Conservation (phyloP, 2,888 invertebrate species). For the Phaonia tiefii region DNA sequence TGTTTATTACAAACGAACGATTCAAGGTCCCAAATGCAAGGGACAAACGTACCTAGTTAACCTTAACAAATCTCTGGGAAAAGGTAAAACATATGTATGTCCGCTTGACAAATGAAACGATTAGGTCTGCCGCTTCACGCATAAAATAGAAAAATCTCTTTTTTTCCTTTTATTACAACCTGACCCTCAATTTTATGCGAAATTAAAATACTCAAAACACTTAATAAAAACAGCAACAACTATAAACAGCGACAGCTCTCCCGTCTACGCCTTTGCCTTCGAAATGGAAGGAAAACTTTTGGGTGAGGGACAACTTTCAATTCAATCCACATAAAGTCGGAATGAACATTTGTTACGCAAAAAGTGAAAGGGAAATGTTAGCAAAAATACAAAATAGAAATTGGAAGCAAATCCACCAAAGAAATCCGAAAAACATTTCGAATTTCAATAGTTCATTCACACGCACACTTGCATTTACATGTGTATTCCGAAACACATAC, state of each 20-base stretch:
- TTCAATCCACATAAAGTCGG: neutral
- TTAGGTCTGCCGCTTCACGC: constrained; percentile 34
- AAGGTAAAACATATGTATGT: neutral
- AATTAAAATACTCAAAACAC: constrained; percentile 57
- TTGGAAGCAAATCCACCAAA: neutral
- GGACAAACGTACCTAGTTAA: constrained; percentile 3
- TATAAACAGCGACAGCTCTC: constrained; percentile 18
- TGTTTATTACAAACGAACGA: constrained; percentile 23
- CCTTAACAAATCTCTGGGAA: constrained; percentile 9
- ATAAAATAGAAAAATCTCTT: constrained; percentile 20
- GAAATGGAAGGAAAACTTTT: neutral
- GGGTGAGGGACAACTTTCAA: neutral
- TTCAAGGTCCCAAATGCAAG: neutral
- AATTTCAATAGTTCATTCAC: too few species aligned
- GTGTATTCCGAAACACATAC: too few species aligned
- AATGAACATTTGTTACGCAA: constrained; percentile 13
- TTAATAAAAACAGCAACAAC: constrained; percentile 27
- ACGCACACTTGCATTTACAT: too few species aligned
- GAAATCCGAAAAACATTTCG: too few species aligned
- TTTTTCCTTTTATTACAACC: constrained; percentile 48
- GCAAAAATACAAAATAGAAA: neutral
- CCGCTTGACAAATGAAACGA: constrained; percentile 13
- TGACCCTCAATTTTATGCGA: constrained; percentile 60
- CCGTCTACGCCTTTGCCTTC: neutral
- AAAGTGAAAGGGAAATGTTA: neutral